Evolutionary conservation across 2,113 vertebrate genomes (phyloP), one percentile per base, ranked within the genome.

Genomic region (Rhagologus leucostigma): DNA sequence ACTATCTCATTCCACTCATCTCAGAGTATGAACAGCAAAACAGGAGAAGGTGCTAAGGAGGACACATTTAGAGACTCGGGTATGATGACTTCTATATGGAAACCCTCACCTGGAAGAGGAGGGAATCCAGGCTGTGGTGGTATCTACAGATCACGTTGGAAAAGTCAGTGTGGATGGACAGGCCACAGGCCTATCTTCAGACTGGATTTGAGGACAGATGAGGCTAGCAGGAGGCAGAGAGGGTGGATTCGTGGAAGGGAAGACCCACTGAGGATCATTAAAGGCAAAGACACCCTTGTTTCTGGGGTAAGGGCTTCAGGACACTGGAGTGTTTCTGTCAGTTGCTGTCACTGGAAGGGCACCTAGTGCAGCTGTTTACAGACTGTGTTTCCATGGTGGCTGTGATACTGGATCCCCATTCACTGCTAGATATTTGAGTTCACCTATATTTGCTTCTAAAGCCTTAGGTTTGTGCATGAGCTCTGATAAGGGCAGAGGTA

Each of bases 131-230:
- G 52, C 68, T 76, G 57, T 33, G 37, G 39, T 75, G 19, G 29
- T 82, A 70, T 70, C 53, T 0, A 0, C 44, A 62, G n/a, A 12
- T 39, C 29, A 23, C 1, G 2, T 26, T 79, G 52, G 76, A 76
- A 41, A 68, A 86, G 52, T 53, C n/a, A 71, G 0, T 0, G 0
- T 26, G 62, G 70, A 32, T 46, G 33, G 13, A 12, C n/a, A 41
- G 35, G 44, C 52, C 39, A 14, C 60, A 32, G 29, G 16, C 46
- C 30, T 68, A 3, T 23, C 57, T 63, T 67, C 20, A 55, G 39
- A 30, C 75, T 90, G 75, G 33, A 30, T 21, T 53, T 50, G 47
- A 32, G 27, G 30, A 41, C 29, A 44, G 15, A 44, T 41, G 62
- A 62, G 41, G 17, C n/a, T 68, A 10, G 44, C 57, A 32, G 49